Evolutionary conservation across 2,113 vertebrate genomes (phyloP).

Genomic region (Marmota monax): DNA sequence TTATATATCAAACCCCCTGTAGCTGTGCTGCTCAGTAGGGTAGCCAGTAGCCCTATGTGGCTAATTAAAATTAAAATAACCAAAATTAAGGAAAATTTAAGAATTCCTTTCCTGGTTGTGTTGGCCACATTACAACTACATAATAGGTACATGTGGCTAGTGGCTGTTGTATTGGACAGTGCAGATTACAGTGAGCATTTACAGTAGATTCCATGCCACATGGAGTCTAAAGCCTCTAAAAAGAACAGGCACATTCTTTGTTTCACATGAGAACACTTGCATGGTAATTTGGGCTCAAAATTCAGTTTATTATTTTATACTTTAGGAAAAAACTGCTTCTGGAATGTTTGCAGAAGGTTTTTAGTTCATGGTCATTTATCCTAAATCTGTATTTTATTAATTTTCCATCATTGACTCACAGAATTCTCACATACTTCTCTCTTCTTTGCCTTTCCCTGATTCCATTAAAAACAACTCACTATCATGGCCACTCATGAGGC

Average conservation of each 20-base stretch:
- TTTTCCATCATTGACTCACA: background rate
- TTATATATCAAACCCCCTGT: background rate
- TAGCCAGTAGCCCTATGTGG: background rate
- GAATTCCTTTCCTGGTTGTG: background rate
- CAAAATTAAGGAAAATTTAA: background rate
- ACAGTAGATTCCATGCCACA: background rate
- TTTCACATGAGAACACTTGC: background rate
- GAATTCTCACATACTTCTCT: slow-evolving; percentile 1
- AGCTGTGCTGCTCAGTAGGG: accelerated
- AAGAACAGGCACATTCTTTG: background rate
- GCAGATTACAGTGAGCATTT: background rate
- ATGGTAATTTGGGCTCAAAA: background rate
- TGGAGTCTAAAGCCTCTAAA: background rate
- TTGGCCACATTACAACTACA: background rate
- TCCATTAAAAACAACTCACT: background rate
- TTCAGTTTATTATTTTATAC: background rate
- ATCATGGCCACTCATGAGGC: background rate
- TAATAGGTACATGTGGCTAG: background rate
- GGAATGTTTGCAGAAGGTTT: slow-evolving; percentile 3
- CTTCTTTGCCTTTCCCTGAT: background rate
- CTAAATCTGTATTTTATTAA: slow-evolving; percentile 22
- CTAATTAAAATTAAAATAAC: background rate
- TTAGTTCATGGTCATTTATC: background rate
- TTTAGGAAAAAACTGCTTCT: slow-evolving; percentile 17
- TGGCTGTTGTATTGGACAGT: background rate